phyloP scores from a whole-genome alignment of 2,888 invertebrate species.

The Cheilosia grossa region DNA sequence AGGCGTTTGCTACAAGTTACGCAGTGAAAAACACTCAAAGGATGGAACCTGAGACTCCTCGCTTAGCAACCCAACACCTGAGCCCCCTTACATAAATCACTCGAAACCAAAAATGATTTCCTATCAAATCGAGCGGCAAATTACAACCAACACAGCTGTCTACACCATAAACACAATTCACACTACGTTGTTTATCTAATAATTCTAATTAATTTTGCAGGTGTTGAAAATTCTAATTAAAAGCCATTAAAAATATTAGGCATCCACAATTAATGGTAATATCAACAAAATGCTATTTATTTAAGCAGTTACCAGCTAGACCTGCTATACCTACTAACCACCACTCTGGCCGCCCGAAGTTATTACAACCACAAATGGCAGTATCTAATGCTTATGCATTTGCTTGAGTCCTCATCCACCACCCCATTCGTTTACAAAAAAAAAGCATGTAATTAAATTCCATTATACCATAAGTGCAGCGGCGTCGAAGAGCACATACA shows the following conservation, averaged over 20 bases:
- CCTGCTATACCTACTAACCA: neutral
- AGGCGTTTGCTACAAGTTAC: no score
- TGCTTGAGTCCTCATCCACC: neutral
- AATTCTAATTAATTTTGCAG: slow-evolving; percentile 48
- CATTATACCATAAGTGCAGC: slow-evolving; percentile 42
- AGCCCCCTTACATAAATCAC: no score
- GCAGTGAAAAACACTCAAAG: no score
- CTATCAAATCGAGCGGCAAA: no score
- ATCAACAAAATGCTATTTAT: slow-evolving; percentile 37
- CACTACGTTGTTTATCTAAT: slow-evolving; percentile 26
- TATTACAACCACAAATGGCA: slow-evolving; percentile 13
- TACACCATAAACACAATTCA: neutral
- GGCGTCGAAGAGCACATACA: slow-evolving; percentile 4
- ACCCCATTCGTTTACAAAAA: slow-evolving; percentile 4
- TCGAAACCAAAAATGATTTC: no score
- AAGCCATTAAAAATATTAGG: slow-evolving; percentile 50
- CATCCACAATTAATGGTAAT: neutral
- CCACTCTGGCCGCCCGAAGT: neutral
- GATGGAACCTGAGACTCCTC: no score
- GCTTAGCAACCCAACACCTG: no score
- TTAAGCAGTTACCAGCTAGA: neutral
- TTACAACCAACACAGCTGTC: no score
- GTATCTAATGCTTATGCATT: neutral
- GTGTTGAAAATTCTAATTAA: slow-evolving; percentile 69
- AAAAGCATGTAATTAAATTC: slow-evolving; percentile 54